Percentiles rank a stretch among this genome's conserved stretches.
Evolutionary conservation across 2,888 invertebrate species (phyloP).

Genomic region (Bruchidius siliquastri): DNA sequence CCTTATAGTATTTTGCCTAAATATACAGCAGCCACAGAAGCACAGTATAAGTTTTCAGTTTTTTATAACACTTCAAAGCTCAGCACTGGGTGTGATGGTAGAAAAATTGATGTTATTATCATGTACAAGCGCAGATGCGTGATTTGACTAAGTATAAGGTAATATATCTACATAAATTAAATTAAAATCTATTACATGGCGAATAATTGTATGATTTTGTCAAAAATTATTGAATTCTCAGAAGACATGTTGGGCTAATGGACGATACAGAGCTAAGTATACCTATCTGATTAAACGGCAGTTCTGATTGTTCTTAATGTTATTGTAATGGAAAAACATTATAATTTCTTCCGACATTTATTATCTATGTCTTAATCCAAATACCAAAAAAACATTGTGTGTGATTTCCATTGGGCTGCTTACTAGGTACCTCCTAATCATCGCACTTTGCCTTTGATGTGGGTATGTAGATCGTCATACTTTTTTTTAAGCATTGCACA

Average conservation of each 20-base stretch:
- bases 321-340: too few species aligned
- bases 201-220: background rate
- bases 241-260: background rate
- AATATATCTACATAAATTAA: background rate
- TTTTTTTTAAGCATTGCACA: too few species aligned
- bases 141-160: background rate
- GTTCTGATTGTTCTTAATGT: too few species aligned
- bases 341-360: too few species aligned
- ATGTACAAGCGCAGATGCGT: background rate
- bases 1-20: background rate
- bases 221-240: background rate
- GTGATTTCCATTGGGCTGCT: too few species aligned
- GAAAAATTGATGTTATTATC: background rate
- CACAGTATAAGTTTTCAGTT: background rate
- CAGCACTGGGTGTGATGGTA: background rate
- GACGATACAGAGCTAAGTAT: too few species aligned
- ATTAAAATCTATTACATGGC: background rate
- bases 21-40: background rate
- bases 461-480: too few species aligned
- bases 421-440: too few species aligned
- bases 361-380: too few species aligned
- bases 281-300: too few species aligned
- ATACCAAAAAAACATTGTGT: too few species aligned
- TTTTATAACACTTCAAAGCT: background rate
- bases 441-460: too few species aligned